Evolutionary conservation across 1,140 invertebrate genomes (phyloP).

Genomic region (Drosophila kanapiae): DNA sequence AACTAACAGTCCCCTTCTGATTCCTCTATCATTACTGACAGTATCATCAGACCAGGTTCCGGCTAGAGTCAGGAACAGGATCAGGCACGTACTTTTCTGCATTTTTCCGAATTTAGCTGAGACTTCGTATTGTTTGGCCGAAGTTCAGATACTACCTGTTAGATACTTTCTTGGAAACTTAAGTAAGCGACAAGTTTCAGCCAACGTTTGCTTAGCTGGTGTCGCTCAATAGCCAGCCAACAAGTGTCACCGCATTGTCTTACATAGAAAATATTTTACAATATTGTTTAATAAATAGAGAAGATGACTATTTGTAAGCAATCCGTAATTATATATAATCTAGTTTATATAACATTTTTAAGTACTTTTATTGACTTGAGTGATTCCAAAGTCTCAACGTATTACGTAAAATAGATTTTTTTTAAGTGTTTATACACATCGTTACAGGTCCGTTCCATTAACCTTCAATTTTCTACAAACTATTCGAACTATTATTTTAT

Average conservation of each 20-base stretch:
- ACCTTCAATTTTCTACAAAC: too few relatives aligned
- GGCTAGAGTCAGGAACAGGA: background rate
- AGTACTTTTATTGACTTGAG: too few relatives aligned
- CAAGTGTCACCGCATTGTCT: background rate
- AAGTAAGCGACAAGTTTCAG: too few relatives aligned
- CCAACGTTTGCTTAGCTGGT: background rate
- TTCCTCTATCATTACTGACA: background rate
- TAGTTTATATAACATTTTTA: too few relatives aligned
- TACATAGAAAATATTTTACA: background rate
- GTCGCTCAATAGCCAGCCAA: too few relatives aligned
- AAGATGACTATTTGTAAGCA: background rate
- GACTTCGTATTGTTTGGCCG: background rate
- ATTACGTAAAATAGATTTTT: too few relatives aligned
- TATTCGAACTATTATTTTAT: too few relatives aligned
- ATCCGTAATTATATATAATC: too few relatives aligned
- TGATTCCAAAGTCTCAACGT: too few relatives aligned
- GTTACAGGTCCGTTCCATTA: too few relatives aligned
- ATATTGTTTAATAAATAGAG: background rate
- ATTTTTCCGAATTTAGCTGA: background rate
- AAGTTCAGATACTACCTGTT: background rate
- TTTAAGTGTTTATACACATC: too few relatives aligned
- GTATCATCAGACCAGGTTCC: background rate
- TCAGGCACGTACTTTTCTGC: background rate
- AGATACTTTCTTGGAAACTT: background rate
- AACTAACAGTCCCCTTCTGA: background rate